Evolutionary conservation across 2,797 vertebrate genomes (phyloP).

Genomic region (Selene dorsalis): DNA sequence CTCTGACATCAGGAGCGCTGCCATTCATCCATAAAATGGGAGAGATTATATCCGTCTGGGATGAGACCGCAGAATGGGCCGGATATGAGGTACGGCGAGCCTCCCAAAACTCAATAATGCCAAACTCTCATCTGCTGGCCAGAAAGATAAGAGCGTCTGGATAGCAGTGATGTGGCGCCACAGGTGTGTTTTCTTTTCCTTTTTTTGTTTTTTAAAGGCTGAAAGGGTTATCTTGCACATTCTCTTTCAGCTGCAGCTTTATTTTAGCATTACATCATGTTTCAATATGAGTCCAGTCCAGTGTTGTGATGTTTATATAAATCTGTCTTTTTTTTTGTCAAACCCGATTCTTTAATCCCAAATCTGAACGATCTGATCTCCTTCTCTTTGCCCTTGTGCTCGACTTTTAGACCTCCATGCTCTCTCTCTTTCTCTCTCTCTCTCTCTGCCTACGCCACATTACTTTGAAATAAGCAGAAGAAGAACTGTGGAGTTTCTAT

Average conservation of each 20-base stretch:
- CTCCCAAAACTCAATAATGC: conserved; percentile 76
- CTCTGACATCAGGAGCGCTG: conserved; percentile 55
- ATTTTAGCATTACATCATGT: conserved; percentile 13
- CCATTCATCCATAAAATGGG: conserved; percentile 79
- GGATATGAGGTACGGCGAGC: conserved; percentile 73
- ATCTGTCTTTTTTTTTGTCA: too few species aligned
- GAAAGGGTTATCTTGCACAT: conserved; percentile 65
- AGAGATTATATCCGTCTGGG: conserved; percentile 78
- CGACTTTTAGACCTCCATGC: conserved; percentile 11
- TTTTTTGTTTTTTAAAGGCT: conserved; percentile 35
- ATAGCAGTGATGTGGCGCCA: conserved; percentile 58
- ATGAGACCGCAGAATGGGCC: conserved; percentile 70
- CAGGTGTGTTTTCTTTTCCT: conserved; percentile 58
- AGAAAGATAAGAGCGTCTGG: conserved; percentile 74
- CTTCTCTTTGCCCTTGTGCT: neutral
- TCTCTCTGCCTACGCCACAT: conserved; percentile 5
- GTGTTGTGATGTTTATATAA: neutral
- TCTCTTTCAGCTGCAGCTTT: conserved; percentile 58
- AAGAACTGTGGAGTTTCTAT: neutral
- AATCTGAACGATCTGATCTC: neutral
- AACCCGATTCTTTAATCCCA: neutral
- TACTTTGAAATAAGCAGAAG: neutral
- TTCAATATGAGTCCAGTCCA: neutral
- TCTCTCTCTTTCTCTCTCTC: too few species aligned
- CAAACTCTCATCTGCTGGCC: conserved; percentile 69